A percentile compares a stretch with the other conserved stretches of the same genome.
phyloP scores from a whole-genome alignment of 1,140 invertebrate species.

The Drosophila prosaltans region DNA sequence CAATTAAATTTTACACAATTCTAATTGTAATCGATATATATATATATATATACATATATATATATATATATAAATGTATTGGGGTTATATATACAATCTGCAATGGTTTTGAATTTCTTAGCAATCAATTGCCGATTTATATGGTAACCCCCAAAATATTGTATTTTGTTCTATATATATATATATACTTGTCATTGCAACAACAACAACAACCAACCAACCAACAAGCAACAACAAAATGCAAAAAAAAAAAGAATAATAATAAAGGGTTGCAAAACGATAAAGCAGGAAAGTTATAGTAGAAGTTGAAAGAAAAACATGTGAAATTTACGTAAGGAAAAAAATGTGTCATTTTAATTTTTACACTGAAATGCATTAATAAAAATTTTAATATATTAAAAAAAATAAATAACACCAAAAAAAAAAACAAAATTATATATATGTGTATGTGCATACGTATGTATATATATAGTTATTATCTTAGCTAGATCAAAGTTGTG shows the following conservation, averaged over 20 bases:
- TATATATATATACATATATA: slow-evolving; percentile 24
- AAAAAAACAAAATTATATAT: not conserved
- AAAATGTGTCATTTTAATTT: slow-evolving; percentile 77
- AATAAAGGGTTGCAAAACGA: slow-evolving; percentile 22
- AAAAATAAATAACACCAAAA: slow-evolving; percentile 11
- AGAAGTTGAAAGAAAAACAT: slow-evolving; percentile 41
- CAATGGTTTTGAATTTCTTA: slow-evolving; percentile 6
- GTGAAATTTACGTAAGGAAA: slow-evolving; percentile 73
- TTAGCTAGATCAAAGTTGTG: no score
- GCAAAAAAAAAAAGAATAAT: slow-evolving; percentile 40
- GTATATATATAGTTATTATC: no score
- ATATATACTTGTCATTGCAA: slow-evolving; percentile 51
- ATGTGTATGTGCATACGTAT: no score
- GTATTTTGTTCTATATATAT: slow-evolving; percentile 49
- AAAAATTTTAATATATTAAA: slow-evolving; percentile 74
- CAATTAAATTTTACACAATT: slow-evolving; percentile 62
- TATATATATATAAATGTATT: slow-evolving; percentile 33
- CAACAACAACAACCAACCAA: not conserved
- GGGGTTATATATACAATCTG: not conserved
- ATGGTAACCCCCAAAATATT: slow-evolving; percentile 16
- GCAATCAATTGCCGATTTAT: not conserved
- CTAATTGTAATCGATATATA: slow-evolving; percentile 48
- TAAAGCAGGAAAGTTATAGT: slow-evolving; percentile 8
- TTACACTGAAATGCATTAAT: slow-evolving; percentile 76
- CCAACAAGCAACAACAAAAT: slow-evolving; percentile 37